Evolutionary conservation across 1,140 invertebrate genomes (phyloP).

Genomic region (Spodoptera frugiperda): DNA sequence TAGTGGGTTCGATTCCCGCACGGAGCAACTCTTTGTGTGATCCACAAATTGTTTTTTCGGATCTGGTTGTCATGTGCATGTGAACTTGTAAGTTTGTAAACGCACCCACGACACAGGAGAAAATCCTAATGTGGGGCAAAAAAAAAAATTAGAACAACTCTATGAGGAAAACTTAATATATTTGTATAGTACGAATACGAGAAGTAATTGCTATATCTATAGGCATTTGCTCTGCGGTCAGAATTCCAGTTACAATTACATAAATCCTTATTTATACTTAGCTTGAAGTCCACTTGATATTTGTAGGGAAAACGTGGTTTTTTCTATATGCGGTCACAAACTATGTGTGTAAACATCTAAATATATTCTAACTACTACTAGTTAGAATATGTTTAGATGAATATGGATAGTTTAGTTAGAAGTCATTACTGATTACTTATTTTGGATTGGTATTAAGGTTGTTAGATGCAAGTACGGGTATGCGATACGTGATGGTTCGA

Average conservation of each 20-base stretch:
- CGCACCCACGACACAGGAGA: too few relatives aligned
- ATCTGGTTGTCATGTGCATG: too few relatives aligned
- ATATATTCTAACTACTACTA: too few relatives aligned
- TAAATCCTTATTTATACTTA: constrained; percentile 14
- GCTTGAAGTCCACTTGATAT: neutral
- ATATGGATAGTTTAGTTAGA: neutral
- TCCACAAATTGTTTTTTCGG: too few relatives aligned
- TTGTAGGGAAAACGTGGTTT: constrained; percentile 3
- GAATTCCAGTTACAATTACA: constrained; percentile 27
- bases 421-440: neutral
- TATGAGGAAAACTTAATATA: neutral
- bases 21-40: too few relatives aligned
- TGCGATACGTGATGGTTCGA: too few relatives aligned
- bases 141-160: neutral
- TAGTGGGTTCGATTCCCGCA: too few relatives aligned
- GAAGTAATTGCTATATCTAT: neutral
- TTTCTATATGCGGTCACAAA: neutral
- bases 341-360: too few relatives aligned
- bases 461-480: too few relatives aligned
- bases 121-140: too few relatives aligned
- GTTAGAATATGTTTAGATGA: too few relatives aligned
- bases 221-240: constrained; percentile 4
- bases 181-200: neutral
- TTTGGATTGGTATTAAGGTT: neutral
- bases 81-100: too few relatives aligned